Percentiles rank a stretch among this genome's conserved stretches.
Conservation (phyloP, 2,797 vertebrate genomes). For the Esox lucius region DNA sequence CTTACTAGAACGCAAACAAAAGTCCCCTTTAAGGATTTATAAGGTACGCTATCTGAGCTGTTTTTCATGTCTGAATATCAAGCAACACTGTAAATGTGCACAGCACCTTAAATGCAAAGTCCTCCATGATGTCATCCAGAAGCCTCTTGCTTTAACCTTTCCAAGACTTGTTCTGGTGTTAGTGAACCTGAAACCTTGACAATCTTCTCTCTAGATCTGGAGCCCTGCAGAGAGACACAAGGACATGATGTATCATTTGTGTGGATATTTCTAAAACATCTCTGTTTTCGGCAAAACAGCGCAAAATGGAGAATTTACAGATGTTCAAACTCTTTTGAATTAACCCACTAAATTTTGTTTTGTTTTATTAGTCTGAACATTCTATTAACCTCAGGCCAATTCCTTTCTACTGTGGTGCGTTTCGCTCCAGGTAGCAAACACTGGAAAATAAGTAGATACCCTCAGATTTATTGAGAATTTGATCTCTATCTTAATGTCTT, state of each 20-base stretch:
- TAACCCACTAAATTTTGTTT: no score
- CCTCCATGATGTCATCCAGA: constrained; percentile 29
- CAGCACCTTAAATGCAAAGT: background rate
- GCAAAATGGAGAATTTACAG: background rate
- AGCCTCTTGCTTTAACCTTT: constrained; percentile 80
- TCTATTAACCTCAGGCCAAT: no score
- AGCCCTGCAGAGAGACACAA: constrained; percentile 77
- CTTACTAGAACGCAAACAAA: background rate
- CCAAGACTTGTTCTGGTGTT: constrained; percentile 82
- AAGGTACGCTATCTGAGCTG: background rate
- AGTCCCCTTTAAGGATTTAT: background rate
- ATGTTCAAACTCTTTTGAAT: background rate
- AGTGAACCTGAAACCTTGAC: constrained; percentile 80
- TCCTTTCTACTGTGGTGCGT: no score
- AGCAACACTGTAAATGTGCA: background rate
- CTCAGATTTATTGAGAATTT: no score
- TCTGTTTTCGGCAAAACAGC: background rate
- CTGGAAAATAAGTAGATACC: no score
- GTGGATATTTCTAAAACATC: background rate
- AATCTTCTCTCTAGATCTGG: constrained; percentile 89
- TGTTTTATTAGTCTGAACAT: no score
- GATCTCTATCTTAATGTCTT: no score
- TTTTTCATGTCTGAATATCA: background rate
- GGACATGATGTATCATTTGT: background rate
- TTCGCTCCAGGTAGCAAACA: no score